Evolutionary conservation across 2,888 invertebrate genomes (phyloP), one percentile per base, ranked within the genome.

Genomic region (Thalpophila matura): DNA sequence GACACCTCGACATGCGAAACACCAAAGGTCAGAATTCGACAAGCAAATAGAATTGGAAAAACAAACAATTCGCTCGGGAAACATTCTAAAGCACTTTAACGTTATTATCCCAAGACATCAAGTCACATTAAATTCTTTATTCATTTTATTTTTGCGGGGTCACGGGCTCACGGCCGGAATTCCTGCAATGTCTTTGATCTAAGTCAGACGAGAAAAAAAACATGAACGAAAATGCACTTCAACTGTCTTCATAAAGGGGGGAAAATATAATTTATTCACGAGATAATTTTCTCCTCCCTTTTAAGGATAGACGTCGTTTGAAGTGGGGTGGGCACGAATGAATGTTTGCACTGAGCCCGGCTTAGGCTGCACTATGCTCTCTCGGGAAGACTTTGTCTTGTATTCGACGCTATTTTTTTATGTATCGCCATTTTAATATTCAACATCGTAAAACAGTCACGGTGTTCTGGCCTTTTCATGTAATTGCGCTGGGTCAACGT

Each of bases 201-300:
- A 84, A 88, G 86, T 81, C 86, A 86, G 89, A 90, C 87, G 89
- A 89, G 86, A 80, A 86, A 89, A 88, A 91, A 92, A 93, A 91
- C 65, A 74, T 89, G 88, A 91, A 90, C 90, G 89, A 91, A 94
- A 95, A 94, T 93, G 94, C 94, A 95, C 93, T 94, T 90, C 89
- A 91, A 86, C 90, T 90, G 93, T 94, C 94, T 94, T 94, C 91
- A 94, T 94, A 92, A 93, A 92, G 90, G 92, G 92, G 92, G 90
- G 89, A 89, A 91, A 93, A 93, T 93, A 94, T 95, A 94, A 95
- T 94, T 95, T 95, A 95, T 95, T 95, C 94, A 95, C 88, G 91
- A 93, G 94, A 95, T 94, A 95, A 94, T 95, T 94, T 94, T 92
- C 94, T 94, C 89, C 89, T 90, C 91, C 91, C 91, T 91, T 89